These are phyloP conservation scores for Pimpla rufipes DNA, from an alignment of 2,888 invertebrate species.

Conservation along the genomic window DNA sequence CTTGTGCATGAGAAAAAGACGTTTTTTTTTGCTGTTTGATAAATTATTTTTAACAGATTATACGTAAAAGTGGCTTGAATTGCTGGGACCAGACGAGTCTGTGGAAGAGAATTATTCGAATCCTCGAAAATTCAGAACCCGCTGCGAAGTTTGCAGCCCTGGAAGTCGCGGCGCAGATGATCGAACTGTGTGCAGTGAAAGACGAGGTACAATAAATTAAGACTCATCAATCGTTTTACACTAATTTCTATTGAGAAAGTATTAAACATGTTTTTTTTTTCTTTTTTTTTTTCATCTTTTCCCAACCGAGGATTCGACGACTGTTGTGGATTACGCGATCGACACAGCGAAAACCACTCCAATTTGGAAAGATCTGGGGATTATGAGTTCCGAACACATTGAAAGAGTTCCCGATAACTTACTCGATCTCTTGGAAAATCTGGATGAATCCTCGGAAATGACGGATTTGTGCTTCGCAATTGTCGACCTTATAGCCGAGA, in stretches of 20 bases:
- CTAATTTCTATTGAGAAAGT: background rate
- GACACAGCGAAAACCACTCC: constrained; percentile 78
- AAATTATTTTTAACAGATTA: constrained; percentile 71
- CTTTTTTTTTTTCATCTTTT: constrained; percentile 17
- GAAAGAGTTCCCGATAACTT: constrained; percentile 48
- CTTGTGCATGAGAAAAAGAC: background rate
- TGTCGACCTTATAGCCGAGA: constrained; percentile 74
- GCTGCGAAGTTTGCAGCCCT: constrained; percentile 78
- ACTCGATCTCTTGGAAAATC: constrained; percentile 66
- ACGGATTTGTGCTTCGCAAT: constrained; percentile 77
- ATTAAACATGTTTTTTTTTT: too few relatives aligned
- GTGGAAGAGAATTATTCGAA: constrained; percentile 73
- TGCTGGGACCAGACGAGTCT: constrained; percentile 76
- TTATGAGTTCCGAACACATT: constrained; percentile 59
- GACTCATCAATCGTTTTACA: background rate
- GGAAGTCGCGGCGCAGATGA: constrained; percentile 74
- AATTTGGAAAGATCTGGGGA: constrained; percentile 73
- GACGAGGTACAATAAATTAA: constrained; percentile 69
- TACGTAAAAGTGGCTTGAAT: constrained; percentile 76
- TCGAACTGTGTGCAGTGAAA: constrained; percentile 70
- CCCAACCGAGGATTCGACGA: constrained; percentile 71
- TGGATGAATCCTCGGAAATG: constrained; percentile 65
- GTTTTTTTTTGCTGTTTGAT: background rate
- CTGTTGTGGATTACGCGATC: constrained; percentile 71
- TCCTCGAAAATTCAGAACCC: constrained; percentile 75